Percentiles rank a stretch among this genome's conserved stretches.
These are phyloP conservation scores for Mesocentrotus franciscanus DNA, from an alignment of 53 echinoderm and acorn worm genomes.

Conservation along the genomic window DNA sequence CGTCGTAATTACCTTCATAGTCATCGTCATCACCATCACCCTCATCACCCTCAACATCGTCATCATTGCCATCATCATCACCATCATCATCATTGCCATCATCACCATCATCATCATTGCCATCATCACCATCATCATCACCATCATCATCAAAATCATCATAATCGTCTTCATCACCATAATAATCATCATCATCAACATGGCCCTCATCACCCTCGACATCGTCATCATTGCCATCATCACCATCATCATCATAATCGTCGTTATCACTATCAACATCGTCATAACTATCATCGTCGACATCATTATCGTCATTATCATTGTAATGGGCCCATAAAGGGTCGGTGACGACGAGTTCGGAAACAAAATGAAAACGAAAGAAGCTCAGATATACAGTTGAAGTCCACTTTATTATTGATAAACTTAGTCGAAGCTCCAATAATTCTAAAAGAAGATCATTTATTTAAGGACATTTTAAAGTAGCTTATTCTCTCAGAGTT, in stretches of 20 bases:
- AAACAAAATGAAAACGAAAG: too few relatives aligned
- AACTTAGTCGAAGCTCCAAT: too few relatives aligned
- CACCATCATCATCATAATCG: not conserved
- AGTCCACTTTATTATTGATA: too few relatives aligned
- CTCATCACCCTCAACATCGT: not conserved
- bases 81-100: not conserved
- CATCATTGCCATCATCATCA: not conserved
- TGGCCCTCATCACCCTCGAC: not conserved
- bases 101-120: not conserved
- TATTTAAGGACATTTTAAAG: too few relatives aligned
- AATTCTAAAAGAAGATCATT: too few relatives aligned
- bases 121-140: not conserved
- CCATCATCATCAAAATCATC: not conserved
- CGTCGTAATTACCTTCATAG: not conserved
- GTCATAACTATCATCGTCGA: not conserved
- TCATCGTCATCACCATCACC: not conserved
- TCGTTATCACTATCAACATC: not conserved
- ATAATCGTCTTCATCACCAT: not conserved
- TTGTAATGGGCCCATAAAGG: too few relatives aligned
- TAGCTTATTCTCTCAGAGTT: too few relatives aligned
- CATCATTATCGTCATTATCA: not conserved
- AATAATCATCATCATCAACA: not conserved
- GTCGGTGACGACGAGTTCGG: too few relatives aligned
- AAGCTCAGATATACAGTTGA: too few relatives aligned
- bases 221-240: not conserved